Conservation (phyloP, 2,888 invertebrate genomes). For the Mechanitis mazaeus region DNA sequence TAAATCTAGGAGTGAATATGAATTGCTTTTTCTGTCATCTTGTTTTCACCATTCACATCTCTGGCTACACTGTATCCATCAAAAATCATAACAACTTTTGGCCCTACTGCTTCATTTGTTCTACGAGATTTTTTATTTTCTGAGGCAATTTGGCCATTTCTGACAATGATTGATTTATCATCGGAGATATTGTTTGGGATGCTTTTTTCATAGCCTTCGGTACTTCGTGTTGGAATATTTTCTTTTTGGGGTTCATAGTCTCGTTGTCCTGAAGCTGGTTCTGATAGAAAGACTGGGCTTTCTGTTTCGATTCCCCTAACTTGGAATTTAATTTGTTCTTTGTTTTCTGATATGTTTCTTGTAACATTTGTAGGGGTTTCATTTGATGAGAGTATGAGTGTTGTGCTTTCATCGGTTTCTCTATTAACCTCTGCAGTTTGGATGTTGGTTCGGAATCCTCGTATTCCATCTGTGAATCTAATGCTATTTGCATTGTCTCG, state of each 20-base stretch:
- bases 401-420: slow-evolving; percentile 30
- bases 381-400: slow-evolving; percentile 31
- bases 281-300: slow-evolving; percentile 57
- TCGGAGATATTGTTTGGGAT: slow-evolving; percentile 55
- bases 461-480: slow-evolving; percentile 47
- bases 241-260: slow-evolving; percentile 47
- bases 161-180: slow-evolving; percentile 60
- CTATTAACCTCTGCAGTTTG: slow-evolving; percentile 36
- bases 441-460: slow-evolving; percentile 42
- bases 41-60: slow-evolving; percentile 63
- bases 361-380: slow-evolving; percentile 41
- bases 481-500: slow-evolving; percentile 63
- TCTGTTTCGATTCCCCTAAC: slow-evolving; percentile 59
- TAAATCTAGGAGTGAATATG: slow-evolving; percentile 42
- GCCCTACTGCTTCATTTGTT: slow-evolving; percentile 56
- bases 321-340: slow-evolving; percentile 52
- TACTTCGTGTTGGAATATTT: slow-evolving; percentile 48
- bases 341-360: slow-evolving; percentile 41
- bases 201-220: slow-evolving; percentile 55
- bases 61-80: slow-evolving; percentile 69
- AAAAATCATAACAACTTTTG: slow-evolving; percentile 48
- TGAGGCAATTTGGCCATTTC: slow-evolving; percentile 61
- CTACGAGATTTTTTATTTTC: slow-evolving; percentile 60
- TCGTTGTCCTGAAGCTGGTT: slow-evolving; percentile 60
- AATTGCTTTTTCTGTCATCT: slow-evolving; percentile 54